Percentiles rank a stretch among this genome's conserved stretches.
Conservation (phyloP, 2,113 vertebrate genomes). For the Laticauda colubrina region DNA sequence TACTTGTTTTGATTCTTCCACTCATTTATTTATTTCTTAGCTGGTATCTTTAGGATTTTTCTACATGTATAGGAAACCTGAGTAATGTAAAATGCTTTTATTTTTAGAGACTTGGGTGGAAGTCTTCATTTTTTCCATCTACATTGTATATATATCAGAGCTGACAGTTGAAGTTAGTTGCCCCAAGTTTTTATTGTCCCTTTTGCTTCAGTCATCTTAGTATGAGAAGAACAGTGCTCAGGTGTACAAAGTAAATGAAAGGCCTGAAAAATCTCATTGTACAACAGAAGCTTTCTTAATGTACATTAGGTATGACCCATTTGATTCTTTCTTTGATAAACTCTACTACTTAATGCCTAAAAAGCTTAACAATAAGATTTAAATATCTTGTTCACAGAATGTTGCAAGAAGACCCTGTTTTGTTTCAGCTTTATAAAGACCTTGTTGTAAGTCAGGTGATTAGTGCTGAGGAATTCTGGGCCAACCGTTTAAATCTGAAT, state of each 20-base stretch:
- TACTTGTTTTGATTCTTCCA: not conserved
- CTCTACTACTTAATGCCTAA: slow-evolving; percentile 23
- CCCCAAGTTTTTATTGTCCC: not conserved
- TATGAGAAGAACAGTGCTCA: not conserved
- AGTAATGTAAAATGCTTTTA: not conserved
- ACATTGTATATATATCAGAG: not conserved
- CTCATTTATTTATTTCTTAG: not conserved
- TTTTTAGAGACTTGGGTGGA: not conserved
- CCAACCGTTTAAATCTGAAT: slow-evolving; percentile 88
- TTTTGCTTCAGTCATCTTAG: not conserved
- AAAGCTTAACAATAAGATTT: slow-evolving; percentile 59
- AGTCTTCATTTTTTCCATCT: not conserved
- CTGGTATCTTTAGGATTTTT: not conserved
- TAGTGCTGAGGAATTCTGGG: slow-evolving; percentile 98
- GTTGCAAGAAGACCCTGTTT: slow-evolving; percentile 97
- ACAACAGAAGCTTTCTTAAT: not conserved
- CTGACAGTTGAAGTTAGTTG: not conserved
- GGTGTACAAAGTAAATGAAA: not conserved
- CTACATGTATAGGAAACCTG: not conserved
- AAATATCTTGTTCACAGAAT: slow-evolving; percentile 80
- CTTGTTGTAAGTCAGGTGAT: slow-evolving; percentile 98
- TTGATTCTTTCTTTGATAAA: not conserved
- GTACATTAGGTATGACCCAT: not conserved
- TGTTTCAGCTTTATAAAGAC: slow-evolving; percentile 99
- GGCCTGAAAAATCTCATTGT: not conserved